Conservation (phyloP, 2,113 vertebrate species). For the Carassius auratus region DNA sequence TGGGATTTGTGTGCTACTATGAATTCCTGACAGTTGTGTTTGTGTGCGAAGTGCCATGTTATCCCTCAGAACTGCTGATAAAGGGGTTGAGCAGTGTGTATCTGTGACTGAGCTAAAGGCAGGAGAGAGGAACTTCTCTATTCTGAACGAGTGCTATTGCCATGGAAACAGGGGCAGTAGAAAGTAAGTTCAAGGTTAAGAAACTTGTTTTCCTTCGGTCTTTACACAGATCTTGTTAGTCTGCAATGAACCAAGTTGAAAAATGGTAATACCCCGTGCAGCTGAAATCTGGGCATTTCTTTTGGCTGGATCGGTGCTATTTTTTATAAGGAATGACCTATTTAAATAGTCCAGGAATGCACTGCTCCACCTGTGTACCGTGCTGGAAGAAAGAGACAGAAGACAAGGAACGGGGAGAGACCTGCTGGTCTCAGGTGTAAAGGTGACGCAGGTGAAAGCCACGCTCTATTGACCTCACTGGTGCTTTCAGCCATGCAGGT, state of each 20-base stretch:
- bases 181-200: slow-evolving; percentile 49
- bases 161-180: slow-evolving; percentile 55
- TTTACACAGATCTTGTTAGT: slow-evolving; percentile 24
- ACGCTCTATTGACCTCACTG: slow-evolving; percentile 51
- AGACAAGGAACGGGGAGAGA: slow-evolving; percentile 16
- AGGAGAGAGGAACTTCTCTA: slow-evolving; percentile 57
- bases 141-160: slow-evolving; percentile 43
- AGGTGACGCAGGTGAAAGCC: slow-evolving; percentile 55
- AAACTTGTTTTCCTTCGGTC: slow-evolving; percentile 38
- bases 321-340: background rate
- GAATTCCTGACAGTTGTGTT: slow-evolving; percentile 23
- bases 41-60: slow-evolving; percentile 4
- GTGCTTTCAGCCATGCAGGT: slow-evolving; percentile 47
- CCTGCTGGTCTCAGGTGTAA: slow-evolving; percentile 34
- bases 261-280: background rate
- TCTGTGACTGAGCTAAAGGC: slow-evolving; percentile 50
- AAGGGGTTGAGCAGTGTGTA: slow-evolving; percentile 33
- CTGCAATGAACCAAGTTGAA: background rate
- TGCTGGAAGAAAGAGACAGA: background rate
- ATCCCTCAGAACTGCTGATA: slow-evolving; percentile 23
- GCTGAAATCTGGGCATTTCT: background rate
- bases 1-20: slow-evolving; percentile 27
- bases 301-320: slow-evolving; percentile 11
- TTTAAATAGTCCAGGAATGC: slow-evolving; percentile 13
- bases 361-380: background rate